Evolutionary conservation across 2,888 invertebrate genomes (phyloP), one percentile per base, ranked within the genome.

Genomic region (Gryllus longicercus): DNA sequence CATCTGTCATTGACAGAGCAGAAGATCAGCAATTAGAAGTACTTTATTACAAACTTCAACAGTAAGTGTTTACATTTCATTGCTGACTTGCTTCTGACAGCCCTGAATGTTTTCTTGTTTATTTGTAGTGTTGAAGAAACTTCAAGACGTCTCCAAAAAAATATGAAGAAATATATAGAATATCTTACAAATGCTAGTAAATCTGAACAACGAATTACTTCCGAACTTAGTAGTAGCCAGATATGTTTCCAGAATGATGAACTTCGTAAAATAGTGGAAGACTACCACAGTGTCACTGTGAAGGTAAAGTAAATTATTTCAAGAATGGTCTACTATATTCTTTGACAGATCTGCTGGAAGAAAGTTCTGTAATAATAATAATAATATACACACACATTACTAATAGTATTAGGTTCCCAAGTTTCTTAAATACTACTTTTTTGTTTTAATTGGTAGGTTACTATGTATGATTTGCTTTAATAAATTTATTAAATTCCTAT

Each of bases 241-340:
- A 82, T 88, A n/a, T 87, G 87, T 63, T 87, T 88, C 78, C 84
- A 86, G 38, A 86, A 86, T 80, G 86, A 87, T 76, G 85, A 87
- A 51, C 85, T 88, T 21, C 85, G 88, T 80, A 85, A 83, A 25
- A 84, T 88, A 21, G 86, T 87, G 0, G 88, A 88, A 82, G 87
- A 88, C 50, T 89, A 89, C 84, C 86, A 87, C 83, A 87, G 88
- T 12, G 87, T 88, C 78, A 86, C 87, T 21, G 85, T 85, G 18
- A 86, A 88, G 84, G 86, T 87, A 83, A 76, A 74, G 74, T n/a
- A 74, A n/a, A n/a, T 74, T 18, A n/a, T 74, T 74, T 21, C 21
- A 74, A 12, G 11, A 74, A 74, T 11, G 11, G 8, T 74, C 74
- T 38, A 5, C 38, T 8, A 38, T 38, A 38, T 38, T 74, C 74